Evolutionary conservation across 1,140 invertebrate genomes (phyloP), one percentile per base, ranked within the genome.

Genomic region (Solenopsis fugax): DNA sequence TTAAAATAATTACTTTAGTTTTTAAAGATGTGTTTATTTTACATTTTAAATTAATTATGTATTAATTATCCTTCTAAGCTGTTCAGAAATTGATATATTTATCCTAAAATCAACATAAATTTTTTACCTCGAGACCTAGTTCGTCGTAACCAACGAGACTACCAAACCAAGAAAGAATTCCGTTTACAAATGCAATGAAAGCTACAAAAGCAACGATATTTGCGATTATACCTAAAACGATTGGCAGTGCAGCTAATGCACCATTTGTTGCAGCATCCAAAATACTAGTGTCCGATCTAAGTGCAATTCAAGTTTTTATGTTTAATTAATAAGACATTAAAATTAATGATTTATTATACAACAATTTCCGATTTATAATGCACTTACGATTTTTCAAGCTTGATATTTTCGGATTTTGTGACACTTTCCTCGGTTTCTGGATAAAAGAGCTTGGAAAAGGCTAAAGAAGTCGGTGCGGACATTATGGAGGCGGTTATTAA

Each of bases 121-220:
- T 2, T 24, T 91, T 93, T 94, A 96, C 96, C 93, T 96, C 95
- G 52, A 96, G 95, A 9, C 91, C 95, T 2, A 96, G 67, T 29
- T 93, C 86, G 0, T 95, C 93, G 64, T 95, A 93, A 87, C 97
- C 98, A 16, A 99, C 96, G 13, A 99, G 93, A 0, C 93, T 94
- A 1, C 98, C 98, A 67, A 97, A 94, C 97, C 98, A 99, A 7
- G 95, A 96, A 0, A 99, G 94, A 0, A 98, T 86, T 4, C 96
- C 96, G 94, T 99, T 98, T 0, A 98, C 86, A 92, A 99, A 98
- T 0, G 97, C 96, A 1, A 99, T 95, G 86, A 98, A 97, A 0
- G 98, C 97, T 0, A 99, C 96, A 93, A 99, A 99, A 0, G 98
- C 98, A 12, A 99, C 97, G 2, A 99, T 95, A 93, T 99, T 99